These are phyloP conservation scores for Rhaphigaster nebulosa DNA, from an alignment of 2,888 invertebrate species.

Conservation along the genomic window DNA sequence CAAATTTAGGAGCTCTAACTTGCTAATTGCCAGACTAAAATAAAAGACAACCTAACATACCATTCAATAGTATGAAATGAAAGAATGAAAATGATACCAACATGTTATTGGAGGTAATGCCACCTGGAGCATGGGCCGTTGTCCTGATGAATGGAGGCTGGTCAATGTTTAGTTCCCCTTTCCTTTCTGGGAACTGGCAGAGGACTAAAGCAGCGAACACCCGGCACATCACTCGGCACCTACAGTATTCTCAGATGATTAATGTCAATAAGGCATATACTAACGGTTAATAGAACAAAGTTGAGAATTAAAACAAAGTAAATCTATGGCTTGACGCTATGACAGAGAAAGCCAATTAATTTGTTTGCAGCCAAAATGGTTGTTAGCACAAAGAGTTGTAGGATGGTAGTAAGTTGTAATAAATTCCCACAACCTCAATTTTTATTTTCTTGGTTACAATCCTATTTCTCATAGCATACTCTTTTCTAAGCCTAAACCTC, in stretches of 20 bases:
- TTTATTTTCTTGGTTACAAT: no score
- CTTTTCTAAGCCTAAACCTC: no score
- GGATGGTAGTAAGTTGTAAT: no score
- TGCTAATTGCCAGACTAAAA: no score
- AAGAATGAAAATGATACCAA: constrained; percentile 57
- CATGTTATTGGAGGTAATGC: constrained; percentile 64
- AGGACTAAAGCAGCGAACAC: constrained; percentile 72
- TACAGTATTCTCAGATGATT: constrained; percentile 66
- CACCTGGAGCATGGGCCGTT: constrained; percentile 64
- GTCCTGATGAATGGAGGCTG: constrained; percentile 62
- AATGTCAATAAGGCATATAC: not conserved
- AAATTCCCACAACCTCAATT: no score
- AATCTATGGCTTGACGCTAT: not conserved
- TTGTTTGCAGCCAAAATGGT: no score
- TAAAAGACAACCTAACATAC: no score
- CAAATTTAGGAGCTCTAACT: no score
- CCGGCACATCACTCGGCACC: constrained; percentile 76
- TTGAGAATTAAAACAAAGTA: not conserved
- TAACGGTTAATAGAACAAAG: not conserved
- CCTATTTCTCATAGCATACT: no score
- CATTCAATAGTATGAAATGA: no score
- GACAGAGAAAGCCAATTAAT: not conserved
- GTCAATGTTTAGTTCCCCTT: constrained; percentile 66
- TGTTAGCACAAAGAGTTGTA: no score
- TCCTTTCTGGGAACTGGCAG: constrained; percentile 73